phyloP scores from a whole-genome alignment of 2,113 vertebrate genomes.

The Agapornis roseicollis region DNA sequence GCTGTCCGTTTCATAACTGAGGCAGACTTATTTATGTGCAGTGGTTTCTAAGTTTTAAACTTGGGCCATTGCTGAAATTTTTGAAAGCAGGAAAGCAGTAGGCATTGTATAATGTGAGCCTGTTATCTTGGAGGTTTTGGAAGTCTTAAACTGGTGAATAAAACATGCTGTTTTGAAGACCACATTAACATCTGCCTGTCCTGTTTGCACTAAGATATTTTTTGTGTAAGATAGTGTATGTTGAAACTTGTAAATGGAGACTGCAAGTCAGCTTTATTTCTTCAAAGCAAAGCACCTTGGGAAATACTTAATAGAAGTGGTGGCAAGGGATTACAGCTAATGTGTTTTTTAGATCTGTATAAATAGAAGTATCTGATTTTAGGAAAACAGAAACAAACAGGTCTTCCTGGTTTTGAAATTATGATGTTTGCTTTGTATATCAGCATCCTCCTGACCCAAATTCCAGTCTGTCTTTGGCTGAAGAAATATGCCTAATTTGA shows the following conservation, averaged over 20 bases:
- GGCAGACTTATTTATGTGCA: not conserved
- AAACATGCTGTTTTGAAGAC: not conserved
- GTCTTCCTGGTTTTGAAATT: not conserved
- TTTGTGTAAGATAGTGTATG: not conserved
- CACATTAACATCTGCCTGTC: not conserved
- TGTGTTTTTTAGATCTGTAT: not conserved
- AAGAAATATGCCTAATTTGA: not conserved
- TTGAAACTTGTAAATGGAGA: not conserved
- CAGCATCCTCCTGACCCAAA: not conserved
- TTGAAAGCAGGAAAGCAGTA: not conserved
- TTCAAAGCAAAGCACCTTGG: not conserved
- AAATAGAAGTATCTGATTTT: not conserved
- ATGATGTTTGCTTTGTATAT: not conserved
- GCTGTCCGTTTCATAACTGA: not conserved
- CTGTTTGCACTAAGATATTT: not conserved
- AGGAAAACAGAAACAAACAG: not conserved
- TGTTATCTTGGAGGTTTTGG: not conserved
- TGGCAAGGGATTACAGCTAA: not conserved
- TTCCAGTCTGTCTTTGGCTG: not conserved
- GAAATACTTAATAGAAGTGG: not conserved
- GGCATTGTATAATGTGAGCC: not conserved
- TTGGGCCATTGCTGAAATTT: not conserved
- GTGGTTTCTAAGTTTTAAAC: not conserved
- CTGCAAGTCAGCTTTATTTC: not conserved
- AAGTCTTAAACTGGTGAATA: not conserved